These are phyloP conservation scores for Gastrophryne carolinensis DNA, from an alignment of 2,797 vertebrate genomes.

Conservation along the genomic window DNA sequence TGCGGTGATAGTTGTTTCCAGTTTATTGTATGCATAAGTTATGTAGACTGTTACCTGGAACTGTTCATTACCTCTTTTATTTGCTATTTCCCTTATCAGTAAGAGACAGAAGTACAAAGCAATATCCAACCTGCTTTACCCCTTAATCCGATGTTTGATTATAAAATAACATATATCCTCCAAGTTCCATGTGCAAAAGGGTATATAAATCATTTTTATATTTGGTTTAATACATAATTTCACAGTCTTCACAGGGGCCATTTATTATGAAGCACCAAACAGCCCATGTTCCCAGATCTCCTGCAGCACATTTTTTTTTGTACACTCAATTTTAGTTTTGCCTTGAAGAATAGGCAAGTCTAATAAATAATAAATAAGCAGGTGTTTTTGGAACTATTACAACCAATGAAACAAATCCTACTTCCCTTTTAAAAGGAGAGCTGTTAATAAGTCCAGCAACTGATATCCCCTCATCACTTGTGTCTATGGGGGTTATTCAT, in stretches of 20 bases:
- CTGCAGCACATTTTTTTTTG: too few relatives aligned
- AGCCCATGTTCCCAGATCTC: conserved; percentile 2
- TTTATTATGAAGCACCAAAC: conserved; percentile 35
- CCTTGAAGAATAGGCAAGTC: too few relatives aligned
- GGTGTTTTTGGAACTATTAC: too few relatives aligned
- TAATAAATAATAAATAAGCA: too few relatives aligned
- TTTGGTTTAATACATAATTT: conserved; percentile 46
- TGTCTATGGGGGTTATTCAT: too few relatives aligned
- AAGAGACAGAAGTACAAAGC: conserved; percentile 43
- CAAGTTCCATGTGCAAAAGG: conserved; percentile 30
- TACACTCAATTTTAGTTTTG: too few relatives aligned
- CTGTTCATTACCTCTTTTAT: conserved; percentile 47
- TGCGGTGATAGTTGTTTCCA: neutral
- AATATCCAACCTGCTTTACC: conserved; percentile 26
- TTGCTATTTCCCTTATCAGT: conserved; percentile 49
- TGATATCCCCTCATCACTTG: too few relatives aligned
- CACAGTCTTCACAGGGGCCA: conserved; percentile 36
- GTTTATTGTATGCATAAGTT: conserved; percentile 37
- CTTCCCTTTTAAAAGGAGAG: too few relatives aligned
- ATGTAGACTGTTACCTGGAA: conserved; percentile 33
- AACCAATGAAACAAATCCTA: too few relatives aligned
- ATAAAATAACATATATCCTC: conserved; percentile 47
- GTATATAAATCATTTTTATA: conserved; percentile 52
- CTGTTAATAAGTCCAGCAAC: too few relatives aligned
- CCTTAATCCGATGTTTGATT: conserved; percentile 49